Percentiles rank a stretch among this genome's conserved stretches.
Conservation (phyloP, 2,797 vertebrate species). For the Enoplosus armatus region DNA sequence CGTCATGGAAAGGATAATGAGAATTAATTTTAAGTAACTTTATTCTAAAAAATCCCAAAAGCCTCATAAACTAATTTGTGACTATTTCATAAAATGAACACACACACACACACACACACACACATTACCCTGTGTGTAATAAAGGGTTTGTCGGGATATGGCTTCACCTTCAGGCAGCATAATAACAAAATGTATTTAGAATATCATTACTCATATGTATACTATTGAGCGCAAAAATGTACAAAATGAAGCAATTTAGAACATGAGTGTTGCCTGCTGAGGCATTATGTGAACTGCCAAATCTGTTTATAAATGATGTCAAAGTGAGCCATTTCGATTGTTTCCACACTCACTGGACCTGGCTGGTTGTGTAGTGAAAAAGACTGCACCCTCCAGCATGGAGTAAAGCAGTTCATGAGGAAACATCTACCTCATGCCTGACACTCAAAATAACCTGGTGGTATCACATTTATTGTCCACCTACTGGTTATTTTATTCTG, state of each 20-base stretch:
- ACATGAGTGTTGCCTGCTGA: neutral
- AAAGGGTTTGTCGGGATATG: neutral
- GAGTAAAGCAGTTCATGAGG: conserved; percentile 15
- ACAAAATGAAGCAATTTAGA: neutral
- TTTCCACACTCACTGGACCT: neutral
- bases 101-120: too few relatives aligned
- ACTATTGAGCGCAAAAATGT: neutral
- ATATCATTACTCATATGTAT: neutral
- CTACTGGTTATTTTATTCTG: conserved; percentile 50
- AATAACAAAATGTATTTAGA: neutral
- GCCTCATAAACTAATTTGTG: neutral
- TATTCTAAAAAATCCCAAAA: neutral
- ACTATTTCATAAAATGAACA: neutral
- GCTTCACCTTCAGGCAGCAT: neutral
- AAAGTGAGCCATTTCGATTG: neutral
- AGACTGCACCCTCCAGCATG: neutral
- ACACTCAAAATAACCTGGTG: conserved; percentile 33
- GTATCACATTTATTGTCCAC: conserved; percentile 41
- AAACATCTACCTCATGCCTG: conserved; percentile 15
- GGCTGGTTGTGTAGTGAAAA: conserved; percentile 3
- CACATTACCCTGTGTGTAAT: too few relatives aligned
- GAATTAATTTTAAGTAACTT: too few relatives aligned
- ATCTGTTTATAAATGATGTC: conserved; percentile 1
- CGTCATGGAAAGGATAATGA: neutral
- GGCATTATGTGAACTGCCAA: neutral